Evolutionary conservation across 2,797 vertebrate genomes (phyloP), one percentile per base, ranked within the genome.

Genomic region (Urocyon cinereoargenteus): DNA sequence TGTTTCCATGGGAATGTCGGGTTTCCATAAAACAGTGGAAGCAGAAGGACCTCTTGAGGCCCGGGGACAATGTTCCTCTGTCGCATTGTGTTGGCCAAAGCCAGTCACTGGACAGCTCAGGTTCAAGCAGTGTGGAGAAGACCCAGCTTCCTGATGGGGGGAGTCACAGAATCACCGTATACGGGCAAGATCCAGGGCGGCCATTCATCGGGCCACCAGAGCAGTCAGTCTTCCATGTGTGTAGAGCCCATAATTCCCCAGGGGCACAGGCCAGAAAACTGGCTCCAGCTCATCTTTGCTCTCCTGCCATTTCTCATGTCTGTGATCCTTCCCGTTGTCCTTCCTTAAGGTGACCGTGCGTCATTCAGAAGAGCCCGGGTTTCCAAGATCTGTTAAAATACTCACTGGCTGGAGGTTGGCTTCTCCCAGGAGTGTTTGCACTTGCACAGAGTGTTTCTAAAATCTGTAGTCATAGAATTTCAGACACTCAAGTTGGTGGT

Each of bases 391-490:
- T 88, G 6, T 61, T 85, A 77, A 97, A 92, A 88, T 51, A 82
- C 64, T 62, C 49, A 24, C 57, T 86, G 78, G 62, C 2, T 70
- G 18, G 83, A 26, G 6, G 49, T 95, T 75, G 66, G 3, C n/a
- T 57, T 49, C 86, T 64, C 75, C 21, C 8, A 66, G 53, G 59
- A 82, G 34, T 78, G 86, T 40, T 31, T 83, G 49, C 26, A 72
- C 90, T 92, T 84, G 31, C 93, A 92, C 31, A 13, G 34, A 84
- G 16, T 51, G 8, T 73, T 97, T 31, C n/a, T 91, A 82, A 95
- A 97, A 66, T 94, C 49, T 36, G 3, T 79, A 36, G 28, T 72
- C 95, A 93, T 40, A 15, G n/a, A 55, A 94, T 59, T 88, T 82
- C 21, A 93, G 72, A 75, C 51, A 40, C 36, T 66, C 49, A 78